Base-by-base conservation (phyloP, 1,140 invertebrate species). In the Aphelenchoides fujianensis region DNA sequence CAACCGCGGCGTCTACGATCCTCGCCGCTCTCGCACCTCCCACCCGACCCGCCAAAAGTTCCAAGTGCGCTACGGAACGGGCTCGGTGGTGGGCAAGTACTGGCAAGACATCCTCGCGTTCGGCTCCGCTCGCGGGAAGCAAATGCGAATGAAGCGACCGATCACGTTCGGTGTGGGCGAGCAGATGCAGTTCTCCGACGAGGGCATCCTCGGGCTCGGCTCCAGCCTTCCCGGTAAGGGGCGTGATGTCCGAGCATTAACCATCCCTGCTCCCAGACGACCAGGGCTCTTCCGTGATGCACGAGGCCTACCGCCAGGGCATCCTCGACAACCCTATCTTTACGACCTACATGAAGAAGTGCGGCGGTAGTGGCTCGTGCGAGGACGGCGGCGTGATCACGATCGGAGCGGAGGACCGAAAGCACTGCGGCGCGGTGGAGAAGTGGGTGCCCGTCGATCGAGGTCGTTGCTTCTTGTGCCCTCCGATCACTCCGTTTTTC, bases 311-410 rank as follows among this genome's bases (percentile, higher is more conserved):
- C 16, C n/a, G 31, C n/a, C 31, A 19, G 30, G 30, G 30, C 27
- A 2, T 61, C 2, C n/a, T 61, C n/a, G 31, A n/a, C 59, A 34
- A n/a, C 1, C 59, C 59, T 19, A 35, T 61, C 59, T 61, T 61
- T 34, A 61, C 59, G 31, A 61, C 27, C 1, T n/a, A 61, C 2
- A n/a, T 61, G 2, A 27, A 34, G 19, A 19, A n/a, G 36, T 61
- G 59, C 2, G 31, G n/a, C 1, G 16, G 30, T 35, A 28, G 36
- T n/a, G 59, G 59, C 59, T 19, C n/a, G n/a, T 61, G 59, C 31
- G 16, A 61, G 36, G 59, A 61, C 31, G 30, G 59, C 16, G 59
- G 59, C 36, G 59, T 61, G 31, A 61, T 61, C 31, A 61, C 16
- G 0, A 30, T 61, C 2, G 59, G 59, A 61, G 30, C n/a, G 2